These are phyloP conservation scores for Asobara japonica DNA, from an alignment of 1,140 invertebrate species.

Conservation along the genomic window DNA sequence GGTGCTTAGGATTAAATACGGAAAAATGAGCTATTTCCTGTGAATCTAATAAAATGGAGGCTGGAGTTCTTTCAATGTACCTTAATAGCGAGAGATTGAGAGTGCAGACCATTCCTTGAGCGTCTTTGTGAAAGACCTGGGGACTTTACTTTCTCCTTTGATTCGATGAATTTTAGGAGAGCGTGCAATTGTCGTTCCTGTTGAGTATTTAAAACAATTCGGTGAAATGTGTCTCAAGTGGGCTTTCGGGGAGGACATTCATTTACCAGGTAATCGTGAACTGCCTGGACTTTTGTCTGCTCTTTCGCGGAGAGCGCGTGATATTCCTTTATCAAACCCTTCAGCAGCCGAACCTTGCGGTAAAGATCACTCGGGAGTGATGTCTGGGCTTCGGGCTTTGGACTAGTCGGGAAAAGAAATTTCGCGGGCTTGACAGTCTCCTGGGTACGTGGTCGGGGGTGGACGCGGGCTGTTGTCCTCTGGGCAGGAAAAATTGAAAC, in stretches of 20 bases:
- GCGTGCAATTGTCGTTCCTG: slow-evolving; percentile 39
- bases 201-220: not conserved
- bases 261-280: slow-evolving; percentile 50
- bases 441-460: not conserved
- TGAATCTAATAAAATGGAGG: no score
- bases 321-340: slow-evolving; percentile 47
- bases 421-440: slow-evolving; percentile 22
- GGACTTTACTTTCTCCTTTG: slow-evolving; percentile 30
- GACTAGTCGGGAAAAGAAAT: slow-evolving; percentile 37
- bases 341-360: slow-evolving; percentile 42
- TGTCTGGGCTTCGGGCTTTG: not conserved
- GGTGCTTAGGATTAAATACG: no score
- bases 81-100: not conserved
- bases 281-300: slow-evolving; percentile 44
- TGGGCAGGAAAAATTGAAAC: no score
- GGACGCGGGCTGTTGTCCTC: slow-evolving; percentile 21
- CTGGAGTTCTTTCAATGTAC: no score
- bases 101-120: not conserved
- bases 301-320: slow-evolving; percentile 38
- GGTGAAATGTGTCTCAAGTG: not conserved
- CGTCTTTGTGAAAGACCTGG: not conserved
- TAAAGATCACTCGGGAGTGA: slow-evolving; percentile 33
- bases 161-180: slow-evolving; percentile 42
- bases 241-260: not conserved
- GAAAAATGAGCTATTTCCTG: no score